phyloP scores from a whole-genome alignment of 2,888 invertebrate species.

The Eupithecia tripunctaria region DNA sequence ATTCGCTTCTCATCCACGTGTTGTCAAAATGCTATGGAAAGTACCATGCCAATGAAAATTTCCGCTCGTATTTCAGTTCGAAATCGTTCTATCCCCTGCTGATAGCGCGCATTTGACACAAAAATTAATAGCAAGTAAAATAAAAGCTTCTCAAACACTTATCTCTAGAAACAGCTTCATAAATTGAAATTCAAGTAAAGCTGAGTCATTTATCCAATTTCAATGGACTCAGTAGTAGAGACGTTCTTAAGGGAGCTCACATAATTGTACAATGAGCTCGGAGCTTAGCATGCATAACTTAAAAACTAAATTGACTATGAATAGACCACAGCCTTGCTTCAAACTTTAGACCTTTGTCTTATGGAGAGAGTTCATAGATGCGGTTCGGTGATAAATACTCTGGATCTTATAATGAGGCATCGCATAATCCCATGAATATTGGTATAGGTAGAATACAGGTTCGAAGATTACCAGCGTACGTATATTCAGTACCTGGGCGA shows the following conservation, averaged over 20 bases:
- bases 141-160: background rate
- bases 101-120: background rate
- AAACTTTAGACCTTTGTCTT: conserved; percentile 1
- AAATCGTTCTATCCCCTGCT: no score
- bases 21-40: no score
- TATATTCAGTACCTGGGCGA: no score
- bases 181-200: conserved; percentile 23
- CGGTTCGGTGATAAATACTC: background rate
- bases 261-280: conserved; percentile 3
- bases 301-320: conserved; percentile 9
- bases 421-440: background rate
- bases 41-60: no score
- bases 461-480: no score
- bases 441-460: no score
- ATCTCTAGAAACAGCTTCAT: conserved; percentile 10
- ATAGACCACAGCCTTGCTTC: background rate
- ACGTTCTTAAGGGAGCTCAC: conserved; percentile 14
- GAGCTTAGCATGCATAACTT: conserved; percentile 9
- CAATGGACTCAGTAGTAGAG: conserved; percentile 13
- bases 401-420: background rate
- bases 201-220: conserved; percentile 17
- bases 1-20: no score
- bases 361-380: background rate
- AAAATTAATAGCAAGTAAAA: background rate
- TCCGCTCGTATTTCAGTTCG: background rate